Evolutionary conservation across 2,797 vertebrate species (phyloP).

Genomic region (Kryptopterus vitreolus): DNA sequence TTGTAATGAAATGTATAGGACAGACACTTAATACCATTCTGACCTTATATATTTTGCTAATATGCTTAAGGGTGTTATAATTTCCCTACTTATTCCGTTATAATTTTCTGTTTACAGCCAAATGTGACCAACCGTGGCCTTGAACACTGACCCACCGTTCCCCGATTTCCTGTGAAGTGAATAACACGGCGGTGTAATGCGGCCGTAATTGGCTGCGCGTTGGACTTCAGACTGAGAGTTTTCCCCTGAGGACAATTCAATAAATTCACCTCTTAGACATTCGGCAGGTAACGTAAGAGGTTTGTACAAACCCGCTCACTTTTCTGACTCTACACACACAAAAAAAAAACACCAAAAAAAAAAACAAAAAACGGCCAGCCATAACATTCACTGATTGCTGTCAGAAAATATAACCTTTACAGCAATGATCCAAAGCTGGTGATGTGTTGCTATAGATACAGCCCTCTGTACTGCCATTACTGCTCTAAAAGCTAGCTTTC

Average conservation of each 20-base stretch:
- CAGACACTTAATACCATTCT: background rate
- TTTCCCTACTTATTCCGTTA: background rate
- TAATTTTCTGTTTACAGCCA: background rate
- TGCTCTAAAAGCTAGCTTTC: slow-evolving; percentile 46
- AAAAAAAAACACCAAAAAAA: background rate
- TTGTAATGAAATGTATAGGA: background rate
- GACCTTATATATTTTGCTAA: background rate
- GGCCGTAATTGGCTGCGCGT: background rate
- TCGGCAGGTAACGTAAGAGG: background rate
- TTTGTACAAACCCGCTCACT: background rate
- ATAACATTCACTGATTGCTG: slow-evolving; percentile 31
- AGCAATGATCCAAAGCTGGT: slow-evolving; percentile 40
- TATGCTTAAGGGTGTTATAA: no score
- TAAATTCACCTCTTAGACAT: background rate
- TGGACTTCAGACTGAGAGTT: background rate
- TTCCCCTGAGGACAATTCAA: slow-evolving; percentile 19
- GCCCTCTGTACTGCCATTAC: slow-evolving; percentile 40
- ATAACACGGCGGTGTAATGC: background rate
- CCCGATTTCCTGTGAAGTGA: slow-evolving; percentile 14
- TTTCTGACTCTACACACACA: slow-evolving; percentile 17
- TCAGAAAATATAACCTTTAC: slow-evolving; percentile 21
- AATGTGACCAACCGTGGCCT: background rate
- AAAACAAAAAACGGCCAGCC: slow-evolving; percentile 3
- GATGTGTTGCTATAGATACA: slow-evolving; percentile 61
- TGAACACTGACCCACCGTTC: slow-evolving; percentile 13